phyloP scores from a whole-genome alignment of 1,140 invertebrate genomes.

The Antheraea pernyi region DNA sequence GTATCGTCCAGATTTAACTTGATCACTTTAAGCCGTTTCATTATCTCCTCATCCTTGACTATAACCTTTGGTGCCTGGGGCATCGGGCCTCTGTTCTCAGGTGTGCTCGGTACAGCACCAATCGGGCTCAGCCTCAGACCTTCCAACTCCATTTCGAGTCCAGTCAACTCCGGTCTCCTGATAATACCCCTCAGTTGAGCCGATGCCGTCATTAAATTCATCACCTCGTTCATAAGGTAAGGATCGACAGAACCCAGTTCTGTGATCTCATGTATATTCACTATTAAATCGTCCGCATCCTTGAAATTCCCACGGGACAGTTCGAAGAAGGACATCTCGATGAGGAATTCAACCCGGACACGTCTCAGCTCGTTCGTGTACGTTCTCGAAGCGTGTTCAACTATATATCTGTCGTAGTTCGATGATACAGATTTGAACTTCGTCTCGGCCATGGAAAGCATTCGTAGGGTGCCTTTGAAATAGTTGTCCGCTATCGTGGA shows the following conservation, averaged over 20 bases:
- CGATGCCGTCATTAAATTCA: conserved; percentile 52
- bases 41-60: conserved; percentile 51
- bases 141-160: conserved; percentile 49
- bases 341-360: conserved; percentile 42
- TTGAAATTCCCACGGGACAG: conserved; percentile 35
- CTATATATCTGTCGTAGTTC: conserved; percentile 33
- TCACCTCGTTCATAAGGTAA: conserved; percentile 46
- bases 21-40: conserved; percentile 46
- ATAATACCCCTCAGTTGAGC: conserved; percentile 31
- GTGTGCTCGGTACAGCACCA: conserved; percentile 38
- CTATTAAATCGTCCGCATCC: conserved; percentile 41
- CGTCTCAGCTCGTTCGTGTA: conserved; percentile 29
- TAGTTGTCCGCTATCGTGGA: conserved; percentile 52
- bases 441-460: conserved; percentile 33
- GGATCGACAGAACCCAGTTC: conserved; percentile 31
- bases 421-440: conserved; percentile 31
- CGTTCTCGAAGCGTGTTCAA: conserved; percentile 21
- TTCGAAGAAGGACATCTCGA: conserved; percentile 52
- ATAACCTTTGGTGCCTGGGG: conserved; percentile 16
- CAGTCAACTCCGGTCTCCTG: conserved; percentile 20
- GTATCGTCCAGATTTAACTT: conserved; percentile 50
- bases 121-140: conserved; percentile 38
- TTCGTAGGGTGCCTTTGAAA: conserved; percentile 39
- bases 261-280: conserved; percentile 46
- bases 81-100: conserved; percentile 18